Conservation (phyloP, 2,888 invertebrate genomes). For the Mycogona germanica region DNA sequence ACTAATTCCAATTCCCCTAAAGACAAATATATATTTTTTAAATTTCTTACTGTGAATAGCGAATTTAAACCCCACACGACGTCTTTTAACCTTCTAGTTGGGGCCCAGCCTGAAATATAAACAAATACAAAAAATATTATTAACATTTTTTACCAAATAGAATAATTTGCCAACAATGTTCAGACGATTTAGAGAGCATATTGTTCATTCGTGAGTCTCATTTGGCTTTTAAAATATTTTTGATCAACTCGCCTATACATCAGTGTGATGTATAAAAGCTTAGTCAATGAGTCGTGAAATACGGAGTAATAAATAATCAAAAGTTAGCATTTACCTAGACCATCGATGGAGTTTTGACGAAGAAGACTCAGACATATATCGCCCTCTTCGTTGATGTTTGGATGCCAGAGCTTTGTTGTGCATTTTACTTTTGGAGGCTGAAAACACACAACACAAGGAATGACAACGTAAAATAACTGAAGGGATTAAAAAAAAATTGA, state of each 20-base stretch:
- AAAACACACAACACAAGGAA: slow-evolving; percentile 19
- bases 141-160: not conserved
- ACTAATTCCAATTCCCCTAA: not conserved
- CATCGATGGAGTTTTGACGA: slow-evolving; percentile 82
- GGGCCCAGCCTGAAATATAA: slow-evolving; percentile 62
- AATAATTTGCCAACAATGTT: not conserved
- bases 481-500: too few relatives aligned
- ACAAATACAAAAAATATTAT: not conserved
- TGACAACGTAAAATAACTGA: too few relatives aligned
- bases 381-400: slow-evolving; percentile 86
- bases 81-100: slow-evolving; percentile 79
- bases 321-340: slow-evolving; percentile 44
- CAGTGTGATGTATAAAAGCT: slow-evolving; percentile 15
- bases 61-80: slow-evolving; percentile 90
- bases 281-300: too few relatives aligned
- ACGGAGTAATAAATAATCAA: too few relatives aligned
- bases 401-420: slow-evolving; percentile 86
- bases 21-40: not conserved
- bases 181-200: not conserved
- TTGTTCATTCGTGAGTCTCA: not conserved
- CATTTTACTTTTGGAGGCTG: slow-evolving; percentile 89
- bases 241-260: not conserved
- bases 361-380: slow-evolving; percentile 85
- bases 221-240: not conserved
- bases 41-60: slow-evolving; percentile 66